A percentile compares a stretch with the other conserved stretches of the same genome.
Conservation (phyloP, 1,140 invertebrate genomes). For the Euura saliciscinereae region DNA sequence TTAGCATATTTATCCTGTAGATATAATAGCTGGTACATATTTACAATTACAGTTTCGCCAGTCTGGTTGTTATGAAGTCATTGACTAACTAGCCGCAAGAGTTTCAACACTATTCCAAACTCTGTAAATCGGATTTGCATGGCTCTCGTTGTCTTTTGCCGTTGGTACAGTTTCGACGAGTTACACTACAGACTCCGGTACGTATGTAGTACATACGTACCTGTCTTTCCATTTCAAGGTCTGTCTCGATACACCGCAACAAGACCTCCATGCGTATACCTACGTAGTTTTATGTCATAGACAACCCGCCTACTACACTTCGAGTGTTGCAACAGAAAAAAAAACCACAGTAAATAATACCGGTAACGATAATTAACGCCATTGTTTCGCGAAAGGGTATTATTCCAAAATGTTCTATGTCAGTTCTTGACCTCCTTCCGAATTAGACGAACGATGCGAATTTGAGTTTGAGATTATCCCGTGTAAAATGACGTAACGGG, state of each 20-base stretch:
- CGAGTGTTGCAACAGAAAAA: no score
- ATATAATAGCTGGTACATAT: background rate
- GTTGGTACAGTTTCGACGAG: background rate
- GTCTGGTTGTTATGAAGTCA: background rate
- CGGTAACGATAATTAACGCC: no score
- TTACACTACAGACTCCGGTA: background rate
- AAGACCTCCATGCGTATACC: no score
- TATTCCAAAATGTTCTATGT: no score
- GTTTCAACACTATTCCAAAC: background rate
- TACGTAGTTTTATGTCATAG: no score
- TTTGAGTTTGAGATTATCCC: no score
- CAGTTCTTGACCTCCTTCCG: no score
- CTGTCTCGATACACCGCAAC: background rate
- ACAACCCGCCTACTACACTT: no score
- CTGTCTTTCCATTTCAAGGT: background rate
- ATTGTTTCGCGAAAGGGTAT: no score
- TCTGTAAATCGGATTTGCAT: background rate
- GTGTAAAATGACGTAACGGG: no score
- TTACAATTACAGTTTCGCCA: background rate
- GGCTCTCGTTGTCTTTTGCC: background rate
- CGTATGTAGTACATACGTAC: background rate
- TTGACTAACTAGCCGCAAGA: conserved; percentile 5
- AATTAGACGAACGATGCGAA: no score
- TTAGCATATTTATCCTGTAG: background rate
- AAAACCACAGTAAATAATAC: no score